Conservation (phyloP, 1,140 invertebrate species). For the Camponotus pennsylvanicus region DNA sequence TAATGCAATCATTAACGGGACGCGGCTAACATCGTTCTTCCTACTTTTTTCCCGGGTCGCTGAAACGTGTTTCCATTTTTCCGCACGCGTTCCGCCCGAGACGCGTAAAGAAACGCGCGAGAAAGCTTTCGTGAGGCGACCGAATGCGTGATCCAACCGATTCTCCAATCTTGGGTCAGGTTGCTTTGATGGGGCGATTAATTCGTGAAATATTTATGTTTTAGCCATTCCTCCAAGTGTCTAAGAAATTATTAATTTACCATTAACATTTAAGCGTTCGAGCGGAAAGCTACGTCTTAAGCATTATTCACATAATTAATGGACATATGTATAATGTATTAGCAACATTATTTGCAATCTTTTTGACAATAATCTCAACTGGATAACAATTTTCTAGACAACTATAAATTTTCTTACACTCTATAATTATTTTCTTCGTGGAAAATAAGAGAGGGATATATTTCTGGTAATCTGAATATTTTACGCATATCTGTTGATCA, state of each 20-base stretch:
- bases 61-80: conserved; percentile 64
- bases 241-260: conserved; percentile 42
- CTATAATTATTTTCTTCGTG: neutral
- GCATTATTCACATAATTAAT: neutral
- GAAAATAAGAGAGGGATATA: neutral
- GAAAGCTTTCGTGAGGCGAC: conserved; percentile 23
- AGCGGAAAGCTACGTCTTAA: neutral
- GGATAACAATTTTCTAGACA: neutral
- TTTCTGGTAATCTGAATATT: neutral
- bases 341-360: neutral
- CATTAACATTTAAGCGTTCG: neutral
- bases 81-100: conserved; percentile 28
- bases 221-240: neutral
- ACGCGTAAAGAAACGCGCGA: conserved; percentile 14
- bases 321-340: neutral
- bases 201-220: conserved; percentile 27
- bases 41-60: conserved; percentile 38
- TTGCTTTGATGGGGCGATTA: conserved; percentile 34
- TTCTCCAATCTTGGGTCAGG: conserved; percentile 9
- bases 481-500: neutral
- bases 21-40: conserved; percentile 59
- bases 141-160: conserved; percentile 46
- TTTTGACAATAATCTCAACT: neutral
- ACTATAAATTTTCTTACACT: too few species aligned
- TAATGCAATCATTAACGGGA: conserved; percentile 79